Evolutionary conservation across 2,888 invertebrate genomes (phyloP), one percentile per base, ranked within the genome.

Genomic region (Ariolimax columbianus): DNA sequence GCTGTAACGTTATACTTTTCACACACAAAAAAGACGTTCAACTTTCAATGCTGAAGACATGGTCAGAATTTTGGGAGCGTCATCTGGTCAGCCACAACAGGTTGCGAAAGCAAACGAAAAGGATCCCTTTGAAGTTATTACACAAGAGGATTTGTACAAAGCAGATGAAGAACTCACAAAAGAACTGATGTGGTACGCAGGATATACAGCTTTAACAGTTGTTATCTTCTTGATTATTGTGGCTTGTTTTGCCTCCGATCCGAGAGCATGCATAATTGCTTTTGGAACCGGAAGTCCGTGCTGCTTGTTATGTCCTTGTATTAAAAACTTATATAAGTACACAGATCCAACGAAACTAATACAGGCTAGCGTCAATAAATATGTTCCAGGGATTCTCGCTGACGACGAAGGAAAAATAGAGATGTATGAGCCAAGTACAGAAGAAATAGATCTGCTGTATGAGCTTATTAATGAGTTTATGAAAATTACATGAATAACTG

Each of bases 211-310:
- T 1, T 85, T 88, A 9, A 86, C 87, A 3, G 90, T 90, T 17
- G 55, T 83, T 14, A 47, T 84, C 33, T 88, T 89, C 59, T 79
- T 89, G 26, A 68, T 89, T n/a, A 72, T 90, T 38, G 86, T 87
- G 40, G 86, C 86, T 70, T 90, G 90, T 75, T 90, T 90, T 82
- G 83, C 90, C 23, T 87, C 89, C n/a, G 89, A 90, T 81, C 91
- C 91, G 6, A 81, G 89, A 6, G 84, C 88, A 1, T 90, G 86
- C 73, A 86, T 90, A 26, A 87, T 90, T 43, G 89, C 90, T n/a
- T 91, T 91, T 83, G 89, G 89, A 43, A 88, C 88, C 1, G 90
- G 90, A 7, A 90, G 90, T 77, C 91, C 91, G 14, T 91, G 91
- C 84, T 89, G 89, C 51, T 38, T 90, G 26, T 77, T 90, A 30